Evolutionary conservation across 2,888 invertebrate species (phyloP), one percentile per base, ranked within the genome.

Genomic region (Lepidonotus clava): DNA sequence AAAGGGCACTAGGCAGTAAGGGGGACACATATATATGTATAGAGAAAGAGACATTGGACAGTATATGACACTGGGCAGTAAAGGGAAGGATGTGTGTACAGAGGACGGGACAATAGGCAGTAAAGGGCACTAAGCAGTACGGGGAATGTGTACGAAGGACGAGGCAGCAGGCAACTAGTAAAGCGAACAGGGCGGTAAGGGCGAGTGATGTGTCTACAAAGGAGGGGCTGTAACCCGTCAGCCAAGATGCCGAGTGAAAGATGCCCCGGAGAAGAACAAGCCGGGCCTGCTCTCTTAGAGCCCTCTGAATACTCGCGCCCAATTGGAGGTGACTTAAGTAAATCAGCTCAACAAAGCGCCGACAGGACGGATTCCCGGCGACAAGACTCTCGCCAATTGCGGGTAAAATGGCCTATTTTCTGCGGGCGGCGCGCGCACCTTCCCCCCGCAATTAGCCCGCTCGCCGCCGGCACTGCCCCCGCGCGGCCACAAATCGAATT

Each of bases 371-470:
- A 80, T 80, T 80, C 80, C 24, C 80, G 46, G 41, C 51, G 24
- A 46, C 80, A 46, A 28, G 46, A 24, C 80, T 46, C 80, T 28
- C 46, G 80, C 80, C 80, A 80, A 80, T 80, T 51, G 80, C 46
- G 28, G 80, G 24, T 41, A 80, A 80, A 80, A 80, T 80, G 80
- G 80, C 32, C 80, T 80, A 80, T 80, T 80, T 80, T 80, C 80
- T 80, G 8, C 14, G 80, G 80, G 46, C 46, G n/a, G 51, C 46
- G 80, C 6, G 24, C 41, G 32, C n/a, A 18, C 8, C 41, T 14
- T 46, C 28, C 46, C 41, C 46, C 2, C 5, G 46, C 41, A 80
- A 80, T 80, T 80, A 80, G 80, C 46, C 2, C 28, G 80, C 80
- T 51, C 28, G 46, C n/a, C 24, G 14, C 14, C 32, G 32, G 28